Evolutionary conservation across 2,888 invertebrate species (phyloP).

Genomic region (Dicyrtoma fusca): DNA sequence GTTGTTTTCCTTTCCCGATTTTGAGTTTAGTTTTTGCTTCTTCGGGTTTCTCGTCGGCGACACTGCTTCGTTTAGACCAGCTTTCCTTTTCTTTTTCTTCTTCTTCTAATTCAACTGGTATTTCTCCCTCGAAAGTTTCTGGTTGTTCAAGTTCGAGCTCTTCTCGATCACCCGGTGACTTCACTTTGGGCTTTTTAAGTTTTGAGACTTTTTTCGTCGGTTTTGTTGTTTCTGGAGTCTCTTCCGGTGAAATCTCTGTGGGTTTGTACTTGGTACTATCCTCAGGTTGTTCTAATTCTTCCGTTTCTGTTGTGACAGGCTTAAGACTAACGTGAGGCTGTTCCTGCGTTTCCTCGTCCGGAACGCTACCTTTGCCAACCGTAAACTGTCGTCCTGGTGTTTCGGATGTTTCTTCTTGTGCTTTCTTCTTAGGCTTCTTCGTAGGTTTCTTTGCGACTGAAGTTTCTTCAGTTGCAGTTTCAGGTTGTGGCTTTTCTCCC

Average conservation of each 20-base stretch:
- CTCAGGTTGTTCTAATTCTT: background rate
- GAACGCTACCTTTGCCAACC: conserved; percentile 59
- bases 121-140: conserved; percentile 6
- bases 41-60: background rate
- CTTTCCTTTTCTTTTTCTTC: conserved; percentile 19
- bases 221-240: background rate
- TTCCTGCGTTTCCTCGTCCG: conserved; percentile 10
- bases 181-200: conserved; percentile 20
- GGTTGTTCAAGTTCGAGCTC: conserved; percentile 2
- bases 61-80: conserved; percentile 17
- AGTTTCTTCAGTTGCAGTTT: background rate
- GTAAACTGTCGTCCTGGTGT: background rate
- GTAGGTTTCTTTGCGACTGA: conserved; percentile 58
- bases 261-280: background rate
- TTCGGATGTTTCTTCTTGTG: background rate
- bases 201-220: background rate
- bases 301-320: background rate
- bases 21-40: conserved; percentile 59
- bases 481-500: conserved; percentile 18
- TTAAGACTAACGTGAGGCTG: conserved; percentile 2
- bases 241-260: background rate
- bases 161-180: background rate
- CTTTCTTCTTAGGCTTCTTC: conserved; percentile 25
- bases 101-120: conserved; percentile 46
- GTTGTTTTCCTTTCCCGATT: conserved; percentile 47